A percentile compares a stretch with the other conserved stretches of the same genome.
These are phyloP conservation scores for Cariama cristata DNA, from an alignment of 2,113 vertebrate genomes.

Conservation along the genomic window DNA sequence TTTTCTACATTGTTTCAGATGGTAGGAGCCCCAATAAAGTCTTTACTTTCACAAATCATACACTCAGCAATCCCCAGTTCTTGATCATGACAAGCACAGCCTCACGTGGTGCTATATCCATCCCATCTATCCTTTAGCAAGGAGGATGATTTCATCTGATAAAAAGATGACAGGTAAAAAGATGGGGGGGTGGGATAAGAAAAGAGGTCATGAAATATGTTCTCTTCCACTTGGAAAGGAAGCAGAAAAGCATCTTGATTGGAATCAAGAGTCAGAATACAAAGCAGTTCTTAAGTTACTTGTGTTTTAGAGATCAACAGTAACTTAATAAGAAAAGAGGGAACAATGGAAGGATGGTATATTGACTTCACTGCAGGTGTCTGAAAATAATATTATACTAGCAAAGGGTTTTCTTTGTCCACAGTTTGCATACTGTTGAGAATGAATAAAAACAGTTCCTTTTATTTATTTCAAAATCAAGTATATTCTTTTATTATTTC, in stretches of 20 bases:
- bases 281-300: neutral
- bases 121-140: neutral
- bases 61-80: neutral
- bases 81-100: neutral
- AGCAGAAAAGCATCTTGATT: neutral
- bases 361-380: neutral
- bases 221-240: neutral
- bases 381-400: neutral
- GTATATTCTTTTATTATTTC: neutral
- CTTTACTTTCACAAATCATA: neutral
- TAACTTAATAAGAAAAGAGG: neutral
- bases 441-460: neutral
- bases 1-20: neutral
- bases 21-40: neutral
- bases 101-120: neutral
- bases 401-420: neutral
- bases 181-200: too few species aligned
- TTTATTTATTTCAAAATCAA: neutral
- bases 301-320: neutral
- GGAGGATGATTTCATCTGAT: neutral
- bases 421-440: too few species aligned
- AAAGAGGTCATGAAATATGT: neutral
- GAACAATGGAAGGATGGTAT: neutral
- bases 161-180: neutral
- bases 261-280: neutral